Conservation (phyloP, 2,113 vertebrate genomes). For the Hemibagrus wyckioides region DNA sequence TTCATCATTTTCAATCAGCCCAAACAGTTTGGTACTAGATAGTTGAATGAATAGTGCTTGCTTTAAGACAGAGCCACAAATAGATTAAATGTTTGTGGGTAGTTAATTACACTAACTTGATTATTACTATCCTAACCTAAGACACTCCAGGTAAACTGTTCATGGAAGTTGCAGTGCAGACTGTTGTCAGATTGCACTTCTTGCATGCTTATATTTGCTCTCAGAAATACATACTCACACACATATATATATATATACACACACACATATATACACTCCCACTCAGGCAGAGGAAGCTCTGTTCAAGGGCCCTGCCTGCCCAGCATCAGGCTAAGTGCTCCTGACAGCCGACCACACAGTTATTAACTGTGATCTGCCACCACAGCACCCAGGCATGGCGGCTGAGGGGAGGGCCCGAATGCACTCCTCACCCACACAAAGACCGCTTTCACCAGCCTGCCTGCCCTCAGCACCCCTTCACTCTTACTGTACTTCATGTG, state of each 20-base stretch:
- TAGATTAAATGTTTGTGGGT: not conserved
- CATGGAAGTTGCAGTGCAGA: not conserved
- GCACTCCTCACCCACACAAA: conserved; percentile 72
- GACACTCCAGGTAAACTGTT: not conserved
- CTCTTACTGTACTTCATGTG: conserved; percentile 64
- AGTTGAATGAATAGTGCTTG: not conserved
- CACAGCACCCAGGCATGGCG: conserved; percentile 65
- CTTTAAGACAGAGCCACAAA: not conserved
- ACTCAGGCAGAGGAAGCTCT: conserved; percentile 64
- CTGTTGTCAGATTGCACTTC: conserved; percentile 24
- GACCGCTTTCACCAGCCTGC: conserved; percentile 70
- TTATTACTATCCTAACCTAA: not conserved
- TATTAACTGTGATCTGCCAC: conserved; percentile 80
- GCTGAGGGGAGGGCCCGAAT: conserved; percentile 65
- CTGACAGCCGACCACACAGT: conserved; percentile 78
- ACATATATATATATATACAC: conserved; percentile 16
- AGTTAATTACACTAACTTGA: not conserved
- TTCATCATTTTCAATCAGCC: not conserved
- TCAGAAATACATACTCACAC: conserved; percentile 21
- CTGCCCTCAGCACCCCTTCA: conserved; percentile 55
- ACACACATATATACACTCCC: conserved; percentile 36
- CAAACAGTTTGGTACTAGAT: not conserved
- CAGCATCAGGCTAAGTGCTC: conserved; percentile 78
- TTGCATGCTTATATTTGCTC: conserved; percentile 8
- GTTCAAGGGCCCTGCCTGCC: conserved; percentile 69